Base-by-base conservation (phyloP, 1,140 invertebrate genomes). In the Cheumatopsyche charites region DNA sequence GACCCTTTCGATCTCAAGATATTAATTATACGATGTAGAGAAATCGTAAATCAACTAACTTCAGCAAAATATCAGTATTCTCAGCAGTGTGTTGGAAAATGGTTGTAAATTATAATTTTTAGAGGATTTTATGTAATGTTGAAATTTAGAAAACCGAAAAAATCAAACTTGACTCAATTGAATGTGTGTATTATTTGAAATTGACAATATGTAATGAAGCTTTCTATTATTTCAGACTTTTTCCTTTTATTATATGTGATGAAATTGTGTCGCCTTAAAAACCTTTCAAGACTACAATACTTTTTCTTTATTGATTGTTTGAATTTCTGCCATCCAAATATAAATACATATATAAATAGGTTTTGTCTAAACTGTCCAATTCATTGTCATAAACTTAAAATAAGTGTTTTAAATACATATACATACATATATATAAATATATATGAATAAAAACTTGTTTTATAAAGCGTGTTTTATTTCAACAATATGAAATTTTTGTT, bases 361-460 rank as follows among this genome's bases (percentile, higher is more conserved):
- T 76, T 76, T 76, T 72, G 75, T 76, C 72, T 76, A 75, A 75
- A 69, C 75, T 75, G 75, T 76, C 74, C 75, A 76, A 73, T 70
- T 76, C 58, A 73, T 73, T 76, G 75, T 76, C 75, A 73, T 69
- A 72, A 76, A 67, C 71, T 55, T 76, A 72, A 73, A 63, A 73
- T 76, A 76, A 76, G 75, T 76, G 75, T 76, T 76, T 76, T 71
- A 73, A 76, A 76, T 76, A 76, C 68, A 75, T 71, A 70, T 71
- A 75, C 23, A 67, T 67, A 67, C 65, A 67, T 67, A 67, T 52
- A 68, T 62, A 70, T 62, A 25, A 42, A 70, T 70, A 70, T 19
- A 70, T 70, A 61, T 61, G 55, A 25, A 61, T 21, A 23, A 71
- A 75, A 75, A 75, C 73, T 75, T 75, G 74, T 76, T 73, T 76